Percentiles rank a stretch among this genome's conserved stretches.
Conservation (phyloP, 2,888 invertebrate genomes). For the Drosophila subsilvestris region DNA sequence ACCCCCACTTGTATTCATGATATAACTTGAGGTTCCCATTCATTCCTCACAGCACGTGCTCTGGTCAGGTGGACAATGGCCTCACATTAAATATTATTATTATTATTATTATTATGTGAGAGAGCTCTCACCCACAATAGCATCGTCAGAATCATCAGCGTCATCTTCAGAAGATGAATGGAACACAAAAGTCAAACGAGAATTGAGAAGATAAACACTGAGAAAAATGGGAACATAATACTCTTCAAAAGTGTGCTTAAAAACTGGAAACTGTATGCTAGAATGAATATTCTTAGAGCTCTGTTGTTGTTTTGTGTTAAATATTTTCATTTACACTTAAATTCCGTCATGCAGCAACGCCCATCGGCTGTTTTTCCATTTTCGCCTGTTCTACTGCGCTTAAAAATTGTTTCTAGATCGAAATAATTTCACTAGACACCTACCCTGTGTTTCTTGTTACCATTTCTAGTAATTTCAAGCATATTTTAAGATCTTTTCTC, state of each 20-base stretch:
- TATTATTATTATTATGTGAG: conserved; percentile 39
- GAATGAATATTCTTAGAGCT: neutral
- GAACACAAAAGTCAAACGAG: neutral
- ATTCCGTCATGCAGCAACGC: neutral
- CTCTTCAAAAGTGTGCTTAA: neutral
- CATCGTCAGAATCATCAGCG: conserved; percentile 8
- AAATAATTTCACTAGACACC: neutral
- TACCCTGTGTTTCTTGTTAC: too few relatives aligned
- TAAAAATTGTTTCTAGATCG: neutral
- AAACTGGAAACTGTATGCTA: neutral
- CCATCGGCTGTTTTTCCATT: neutral
- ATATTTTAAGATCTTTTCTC: neutral
- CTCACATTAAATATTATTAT: conserved; percentile 33
- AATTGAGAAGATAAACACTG: neutral
- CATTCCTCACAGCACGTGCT: conserved; percentile 26
- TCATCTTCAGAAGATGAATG: neutral
- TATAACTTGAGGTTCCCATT: neutral
- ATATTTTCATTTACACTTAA: neutral
- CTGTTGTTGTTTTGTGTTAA: neutral
- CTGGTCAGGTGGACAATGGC: conserved; percentile 22
- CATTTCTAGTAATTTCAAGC: neutral
- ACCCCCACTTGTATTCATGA: neutral
- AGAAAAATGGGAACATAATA: neutral
- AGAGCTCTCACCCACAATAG: conserved; percentile 10
- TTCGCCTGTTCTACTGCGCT: neutral